phyloP scores from a whole-genome alignment of 2,797 vertebrate species.

The Zalophus californianus region DNA sequence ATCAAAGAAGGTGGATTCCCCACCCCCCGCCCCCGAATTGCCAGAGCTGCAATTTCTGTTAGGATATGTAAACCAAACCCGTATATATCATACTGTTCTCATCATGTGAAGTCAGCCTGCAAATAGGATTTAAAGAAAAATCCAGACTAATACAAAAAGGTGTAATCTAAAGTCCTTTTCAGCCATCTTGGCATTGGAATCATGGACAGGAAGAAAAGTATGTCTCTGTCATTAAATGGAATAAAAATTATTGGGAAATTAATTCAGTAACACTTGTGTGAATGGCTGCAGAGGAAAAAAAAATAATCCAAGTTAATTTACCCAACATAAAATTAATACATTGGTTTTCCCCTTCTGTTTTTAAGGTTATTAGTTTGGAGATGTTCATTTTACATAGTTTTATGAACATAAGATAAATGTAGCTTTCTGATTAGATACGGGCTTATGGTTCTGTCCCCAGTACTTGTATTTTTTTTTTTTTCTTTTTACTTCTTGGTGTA shows the following conservation, averaged over 20 bases:
- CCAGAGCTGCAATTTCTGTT: not conserved
- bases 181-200: not conserved
- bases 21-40: not conserved
- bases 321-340: not conserved
- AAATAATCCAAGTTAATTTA: not conserved
- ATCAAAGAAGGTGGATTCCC: not conserved
- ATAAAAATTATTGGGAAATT: slow-evolving; percentile 39
- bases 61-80: not conserved
- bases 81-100: not conserved
- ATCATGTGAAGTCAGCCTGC: not conserved
- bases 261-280: not conserved
- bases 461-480: too few relatives aligned
- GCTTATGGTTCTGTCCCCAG: not conserved
- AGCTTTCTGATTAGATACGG: not conserved
- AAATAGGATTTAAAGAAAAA: slow-evolving; percentile 45
- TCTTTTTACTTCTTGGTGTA: not conserved
- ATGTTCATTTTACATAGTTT: slow-evolving; percentile 38
- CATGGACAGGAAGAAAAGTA: not conserved
- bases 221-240: not conserved
- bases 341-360: not conserved
- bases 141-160: not conserved
- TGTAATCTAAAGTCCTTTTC: not conserved
- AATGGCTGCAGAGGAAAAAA: not conserved
- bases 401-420: not conserved
- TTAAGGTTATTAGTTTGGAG: not conserved